Base-by-base conservation (phyloP, 2,113 vertebrate genomes). In the Pyxicephalus adspersus region DNA sequence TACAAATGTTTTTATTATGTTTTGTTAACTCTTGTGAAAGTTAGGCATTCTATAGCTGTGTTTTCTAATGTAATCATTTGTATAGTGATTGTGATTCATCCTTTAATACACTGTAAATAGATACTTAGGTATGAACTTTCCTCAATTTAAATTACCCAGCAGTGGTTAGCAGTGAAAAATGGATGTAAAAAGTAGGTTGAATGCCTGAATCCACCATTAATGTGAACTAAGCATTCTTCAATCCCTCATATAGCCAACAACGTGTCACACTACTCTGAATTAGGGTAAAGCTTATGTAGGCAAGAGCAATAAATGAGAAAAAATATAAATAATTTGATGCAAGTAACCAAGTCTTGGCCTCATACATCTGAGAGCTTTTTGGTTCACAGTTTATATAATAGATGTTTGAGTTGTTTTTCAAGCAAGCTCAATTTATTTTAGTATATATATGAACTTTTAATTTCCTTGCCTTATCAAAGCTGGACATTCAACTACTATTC, bases 321-420 rank as follows among this genome's bases (percentile, higher is more conserved):
- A 64, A 65, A 74, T 26, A 73, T 81, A 50, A 50, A 81, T 81
- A 74, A 65, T 81, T 74, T 81, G 68, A 57, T 28, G 34, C 68
- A 74, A 73, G 60, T n/a, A 64, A 23, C 58, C 45, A n/a, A 73
- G 64, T 81, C n/a, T 18, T 23, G 51, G 7, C n/a, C 67, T 26
- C 73, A 64, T 72, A 80, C 34, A 26, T 18, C 45, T 73, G 28
- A 7, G 38, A 72, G 20, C 34, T 60, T 34, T 19, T 64, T 31
- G 28, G n/a, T 9, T 17, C 13, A 29, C 54, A 25, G n/a, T 57
- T 71, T 52, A 68, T 70, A 55, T 72, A 45, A 81, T 81, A 34
- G 6, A 6, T 3, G 51, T 51, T 63, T 55, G 31, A 57, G 57
- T 54, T 26, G 55, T 5, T 51, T 18, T 71, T 61, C 51, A 18